These are phyloP conservation scores for Hybognathus amarus DNA, from an alignment of 2,797 vertebrate genomes.

Conservation along the genomic window DNA sequence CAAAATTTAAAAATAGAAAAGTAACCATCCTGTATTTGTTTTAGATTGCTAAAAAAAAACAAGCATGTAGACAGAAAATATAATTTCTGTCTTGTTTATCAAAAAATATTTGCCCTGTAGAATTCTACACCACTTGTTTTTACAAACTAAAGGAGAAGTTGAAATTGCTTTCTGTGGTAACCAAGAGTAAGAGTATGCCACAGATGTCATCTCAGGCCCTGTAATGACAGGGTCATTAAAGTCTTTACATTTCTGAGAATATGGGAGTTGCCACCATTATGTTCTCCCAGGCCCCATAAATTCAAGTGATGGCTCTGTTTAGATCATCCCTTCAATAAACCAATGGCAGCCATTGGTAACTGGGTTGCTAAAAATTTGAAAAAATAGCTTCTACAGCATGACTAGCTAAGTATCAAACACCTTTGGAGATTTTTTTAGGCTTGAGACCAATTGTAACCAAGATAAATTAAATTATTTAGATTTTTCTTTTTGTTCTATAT, in stretches of 20 bases:
- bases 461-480: background rate
- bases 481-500: background rate
- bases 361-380: background rate
- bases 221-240: background rate
- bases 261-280: background rate
- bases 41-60: background rate
- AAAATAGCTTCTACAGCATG: background rate
- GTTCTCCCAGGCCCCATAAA: background rate
- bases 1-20: background rate
- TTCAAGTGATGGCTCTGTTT: background rate
- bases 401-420: background rate
- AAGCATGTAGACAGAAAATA: background rate
- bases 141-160: background rate
- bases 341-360: background rate
- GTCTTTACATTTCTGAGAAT: background rate
- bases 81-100: too few relatives aligned
- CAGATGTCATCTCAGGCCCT: background rate
- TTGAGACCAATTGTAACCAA: background rate
- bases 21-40: background rate
- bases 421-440: background rate
- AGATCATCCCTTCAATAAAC: background rate
- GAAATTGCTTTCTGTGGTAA: background rate
- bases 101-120: background rate
- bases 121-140: background rate
- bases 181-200: background rate